Percentiles rank a stretch among this genome's conserved stretches.
Conservation (phyloP, 2,888 invertebrate genomes). For the Rhorus exstirpatorius region DNA sequence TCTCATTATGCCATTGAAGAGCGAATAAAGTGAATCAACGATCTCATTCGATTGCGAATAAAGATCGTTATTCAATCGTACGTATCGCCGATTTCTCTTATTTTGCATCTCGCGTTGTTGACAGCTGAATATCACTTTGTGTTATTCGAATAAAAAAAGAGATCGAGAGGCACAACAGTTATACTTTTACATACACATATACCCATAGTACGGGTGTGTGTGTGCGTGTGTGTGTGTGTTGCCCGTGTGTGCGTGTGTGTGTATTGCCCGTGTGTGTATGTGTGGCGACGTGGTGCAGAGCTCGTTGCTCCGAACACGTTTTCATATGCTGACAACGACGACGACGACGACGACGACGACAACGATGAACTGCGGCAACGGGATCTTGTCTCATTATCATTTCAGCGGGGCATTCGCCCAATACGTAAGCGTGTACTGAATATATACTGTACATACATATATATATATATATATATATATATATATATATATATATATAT, state of each 20-base stretch:
- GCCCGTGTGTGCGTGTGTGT: neutral
- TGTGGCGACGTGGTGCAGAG: neutral
- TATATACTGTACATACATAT: neutral
- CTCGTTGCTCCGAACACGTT: conserved; percentile 53
- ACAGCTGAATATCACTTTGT: conserved; percentile 51
- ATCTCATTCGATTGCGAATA: neutral
- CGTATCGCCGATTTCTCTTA: conserved; percentile 24
- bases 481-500: neutral
- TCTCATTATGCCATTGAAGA: too few relatives aligned
- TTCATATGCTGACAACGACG: conserved; percentile 49
- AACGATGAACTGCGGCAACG: conserved; percentile 45
- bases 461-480: neutral
- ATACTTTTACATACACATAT: neutral
- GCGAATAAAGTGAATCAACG: neutral
- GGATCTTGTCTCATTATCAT: conserved; percentile 66
- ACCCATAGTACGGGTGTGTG: neutral
- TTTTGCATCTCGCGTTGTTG: conserved; percentile 33
- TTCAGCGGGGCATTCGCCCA: conserved; percentile 57
- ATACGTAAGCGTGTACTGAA: conserved; percentile 8
- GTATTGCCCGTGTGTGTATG: neutral
- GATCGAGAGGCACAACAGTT: conserved; percentile 5
- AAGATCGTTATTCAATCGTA: conserved; percentile 3
- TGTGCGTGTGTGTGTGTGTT: neutral
- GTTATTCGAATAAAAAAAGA: conserved; percentile 32
- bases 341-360: conserved; percentile 34